Base-by-base conservation (phyloP, 2,797 vertebrate species). In the Dendrocincla tyrannina region DNA sequence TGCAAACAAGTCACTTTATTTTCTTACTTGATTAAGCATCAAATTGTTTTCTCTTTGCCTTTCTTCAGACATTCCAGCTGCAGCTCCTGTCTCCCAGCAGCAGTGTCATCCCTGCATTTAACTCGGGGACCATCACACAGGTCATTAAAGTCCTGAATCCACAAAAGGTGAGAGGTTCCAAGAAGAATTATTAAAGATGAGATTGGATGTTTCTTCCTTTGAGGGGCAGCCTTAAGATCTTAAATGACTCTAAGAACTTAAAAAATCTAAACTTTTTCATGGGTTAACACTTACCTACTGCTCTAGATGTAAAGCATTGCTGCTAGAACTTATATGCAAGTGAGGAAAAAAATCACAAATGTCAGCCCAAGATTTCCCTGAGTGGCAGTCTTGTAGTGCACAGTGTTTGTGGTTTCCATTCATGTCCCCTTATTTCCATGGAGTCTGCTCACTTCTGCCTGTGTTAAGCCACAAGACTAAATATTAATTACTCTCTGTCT, bases 71-170 rank as follows among this genome's bases (percentile, higher is more conserved):
- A 95, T 99, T 99, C 98, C 99, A 99, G 98, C 99, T 99, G 98
- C 99, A 99, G 98, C 99, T 99, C 64, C 98, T 99, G 90, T 99
- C 99, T 97, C 99, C 99, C 59, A 99, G 99, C 98, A 99, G 99
- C 98, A 99, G 99, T 92, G 96, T 99, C 93, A 98, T 99, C 97
- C 99, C 99, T 97, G 99, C 99, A 82, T 99, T 99, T 97, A 99
- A 99, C 97, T 99, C 99, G 84, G 99, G 99, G 97, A 99, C 98
- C 67, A 98, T 99, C 97, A 99, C 99, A 79, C 99, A 99, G 98
- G 99, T 99, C 98, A 99, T 99, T 98, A 99, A 99, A 98, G 99
- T 99, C 89, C 98, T 99, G 96, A 99, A 99, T 97, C 99, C 99
- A 97, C 99, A 99, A 98, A 99, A 99, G 98, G 99, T 99, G 95